Conservation (phyloP, 2,888 invertebrate species). For the Ennomos quercinarius region DNA sequence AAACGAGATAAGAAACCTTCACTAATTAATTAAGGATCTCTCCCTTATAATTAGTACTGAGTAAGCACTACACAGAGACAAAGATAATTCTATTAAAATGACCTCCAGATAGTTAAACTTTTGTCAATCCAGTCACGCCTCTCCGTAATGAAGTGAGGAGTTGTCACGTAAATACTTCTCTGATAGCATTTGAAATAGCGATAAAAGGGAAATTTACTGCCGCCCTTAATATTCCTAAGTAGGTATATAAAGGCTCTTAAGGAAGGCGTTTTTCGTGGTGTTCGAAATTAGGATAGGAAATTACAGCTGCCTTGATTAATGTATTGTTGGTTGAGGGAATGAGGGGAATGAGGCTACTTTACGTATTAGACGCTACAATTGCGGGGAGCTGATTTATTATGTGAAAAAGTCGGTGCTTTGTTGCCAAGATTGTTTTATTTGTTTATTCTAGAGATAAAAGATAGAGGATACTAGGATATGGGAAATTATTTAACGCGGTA, state of each 20-base stretch:
- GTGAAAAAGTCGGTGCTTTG: conserved; percentile 29
- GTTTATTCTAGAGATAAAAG: conserved; percentile 7
- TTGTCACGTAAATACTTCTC: conserved; percentile 73
- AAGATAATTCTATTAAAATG: conserved; percentile 56
- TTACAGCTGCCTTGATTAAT: conserved; percentile 42
- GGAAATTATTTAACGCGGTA: too few species aligned
- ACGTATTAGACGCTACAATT: conserved; percentile 33
- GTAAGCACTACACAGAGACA: conserved; percentile 8
- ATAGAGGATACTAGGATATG: background rate
- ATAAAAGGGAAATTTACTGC: conserved; percentile 76
- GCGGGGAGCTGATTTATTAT: conserved; percentile 28
- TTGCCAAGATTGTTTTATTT: conserved; percentile 8
- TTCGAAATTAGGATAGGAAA: conserved; percentile 45
- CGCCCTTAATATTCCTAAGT: conserved; percentile 61
- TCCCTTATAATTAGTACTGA: conserved; percentile 37
- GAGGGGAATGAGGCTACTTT: conserved; percentile 29
- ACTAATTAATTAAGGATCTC: conserved; percentile 26
- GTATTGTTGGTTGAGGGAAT: conserved; percentile 38
- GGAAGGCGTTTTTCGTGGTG: conserved; percentile 43
- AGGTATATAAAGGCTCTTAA: conserved; percentile 38
- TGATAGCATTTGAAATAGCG: conserved; percentile 74
- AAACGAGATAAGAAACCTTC: conserved; percentile 14
- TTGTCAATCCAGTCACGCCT: conserved; percentile 73
- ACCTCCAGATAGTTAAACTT: conserved; percentile 55
- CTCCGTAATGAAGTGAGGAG: conserved; percentile 74